Conservation (phyloP, 2,113 vertebrate genomes). For the Mus spicilegus region DNA sequence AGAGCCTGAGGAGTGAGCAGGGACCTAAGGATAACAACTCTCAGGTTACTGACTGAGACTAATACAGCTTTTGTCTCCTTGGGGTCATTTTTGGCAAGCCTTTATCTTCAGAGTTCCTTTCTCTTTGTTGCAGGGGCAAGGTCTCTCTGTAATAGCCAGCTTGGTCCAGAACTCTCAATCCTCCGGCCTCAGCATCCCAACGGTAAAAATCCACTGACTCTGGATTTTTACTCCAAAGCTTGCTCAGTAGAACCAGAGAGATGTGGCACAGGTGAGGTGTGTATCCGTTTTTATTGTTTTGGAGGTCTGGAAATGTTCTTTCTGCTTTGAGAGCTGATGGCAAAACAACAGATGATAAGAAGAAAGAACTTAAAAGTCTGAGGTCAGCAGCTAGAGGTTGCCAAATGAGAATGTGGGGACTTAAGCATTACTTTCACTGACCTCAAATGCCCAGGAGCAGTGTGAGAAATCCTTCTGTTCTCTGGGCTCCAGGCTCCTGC, state of each 20-base stretch:
- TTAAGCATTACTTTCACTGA: background rate
- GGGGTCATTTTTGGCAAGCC: background rate
- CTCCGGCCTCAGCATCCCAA: background rate
- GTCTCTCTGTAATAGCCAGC: background rate
- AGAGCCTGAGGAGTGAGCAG: rapidly evolving
- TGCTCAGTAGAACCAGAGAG: background rate
- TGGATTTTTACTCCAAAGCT: background rate
- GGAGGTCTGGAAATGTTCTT: background rate
- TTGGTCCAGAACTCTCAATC: background rate
- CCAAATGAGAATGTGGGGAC: rapidly evolving
- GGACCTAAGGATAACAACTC: background rate
- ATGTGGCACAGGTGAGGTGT: rapidly evolving
- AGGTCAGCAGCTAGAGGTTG: rapidly evolving
- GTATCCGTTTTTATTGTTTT: rapidly evolving
- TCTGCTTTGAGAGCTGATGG: background rate
- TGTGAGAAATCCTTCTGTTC: background rate
- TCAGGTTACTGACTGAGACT: background rate
- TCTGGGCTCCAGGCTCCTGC: background rate
- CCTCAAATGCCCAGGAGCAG: rapidly evolving
- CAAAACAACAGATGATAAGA: background rate
- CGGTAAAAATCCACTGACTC: background rate
- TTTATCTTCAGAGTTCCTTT: background rate
- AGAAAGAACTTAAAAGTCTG: background rate
- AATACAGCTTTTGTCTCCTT: background rate
- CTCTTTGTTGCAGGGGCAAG: background rate